These are phyloP conservation scores for Pitangus sulphuratus DNA, from an alignment of 2,797 vertebrate genomes.

Conservation along the genomic window DNA sequence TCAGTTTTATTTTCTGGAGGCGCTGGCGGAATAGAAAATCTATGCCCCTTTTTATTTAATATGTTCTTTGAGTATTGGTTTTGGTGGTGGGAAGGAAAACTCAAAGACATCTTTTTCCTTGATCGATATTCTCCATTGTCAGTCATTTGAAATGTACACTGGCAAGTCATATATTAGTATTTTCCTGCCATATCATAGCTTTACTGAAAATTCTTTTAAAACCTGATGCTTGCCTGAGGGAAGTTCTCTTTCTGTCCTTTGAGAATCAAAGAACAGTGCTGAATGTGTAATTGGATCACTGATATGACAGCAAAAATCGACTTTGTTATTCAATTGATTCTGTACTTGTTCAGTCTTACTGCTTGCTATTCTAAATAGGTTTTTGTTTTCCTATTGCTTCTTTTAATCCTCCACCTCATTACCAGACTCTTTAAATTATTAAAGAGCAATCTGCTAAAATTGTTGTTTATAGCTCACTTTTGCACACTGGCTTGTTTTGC, in stretches of 20 bases:
- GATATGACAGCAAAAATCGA: background rate
- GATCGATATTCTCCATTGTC: background rate
- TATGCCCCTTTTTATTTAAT: background rate
- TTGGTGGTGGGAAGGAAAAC: background rate
- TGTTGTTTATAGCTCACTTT: constrained; percentile 19
- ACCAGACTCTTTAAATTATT: constrained; percentile 41
- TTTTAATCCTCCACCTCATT: constrained; percentile 38
- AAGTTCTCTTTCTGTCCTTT: background rate
- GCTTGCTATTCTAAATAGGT: constrained; percentile 32
- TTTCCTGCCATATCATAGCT: background rate
- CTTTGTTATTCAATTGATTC: constrained; percentile 19
- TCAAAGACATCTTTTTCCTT: background rate
- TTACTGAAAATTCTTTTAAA: constrained; percentile 3
- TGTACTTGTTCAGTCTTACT: background rate
- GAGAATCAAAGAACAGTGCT: background rate
- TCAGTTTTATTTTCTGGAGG: background rate
- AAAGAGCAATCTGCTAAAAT: background rate
- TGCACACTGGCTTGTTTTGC: background rate
- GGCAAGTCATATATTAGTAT: background rate
- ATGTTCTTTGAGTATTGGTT: background rate
- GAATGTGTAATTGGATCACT: background rate
- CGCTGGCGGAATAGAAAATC: background rate
- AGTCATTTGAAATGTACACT: background rate
- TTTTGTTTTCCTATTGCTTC: constrained; percentile 40
- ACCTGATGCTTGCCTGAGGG: background rate